Conservation (phyloP, 2,797 vertebrate genomes). For the Tolypeutes matacus region DNA sequence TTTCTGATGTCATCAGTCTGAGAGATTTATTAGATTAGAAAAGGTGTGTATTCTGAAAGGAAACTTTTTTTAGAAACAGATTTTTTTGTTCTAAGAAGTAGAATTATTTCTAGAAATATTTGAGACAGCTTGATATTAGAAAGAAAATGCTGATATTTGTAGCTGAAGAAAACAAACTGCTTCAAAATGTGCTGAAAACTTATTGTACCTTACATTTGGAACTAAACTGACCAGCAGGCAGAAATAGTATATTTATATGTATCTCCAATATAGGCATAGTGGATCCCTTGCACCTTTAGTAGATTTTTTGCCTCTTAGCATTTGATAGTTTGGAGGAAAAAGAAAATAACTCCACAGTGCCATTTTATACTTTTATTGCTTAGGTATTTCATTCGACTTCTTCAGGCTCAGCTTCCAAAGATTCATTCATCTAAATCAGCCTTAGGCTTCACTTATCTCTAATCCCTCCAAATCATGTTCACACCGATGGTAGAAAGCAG, state of each 20-base stretch:
- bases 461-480: constrained; percentile 77
- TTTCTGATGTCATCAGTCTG: background rate
- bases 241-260: constrained; percentile 62
- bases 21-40: background rate
- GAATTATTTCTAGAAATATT: constrained; percentile 39
- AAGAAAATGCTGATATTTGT: constrained; percentile 1
- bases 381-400: constrained; percentile 76
- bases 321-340: constrained; percentile 62
- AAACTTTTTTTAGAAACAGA: background rate
- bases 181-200: constrained; percentile 60
- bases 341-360: constrained; percentile 73
- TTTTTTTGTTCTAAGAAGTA: constrained; percentile 49
- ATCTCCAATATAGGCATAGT: constrained; percentile 45
- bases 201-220: constrained; percentile 43
- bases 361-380: constrained; percentile 75
- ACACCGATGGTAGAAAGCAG: constrained; percentile 70
- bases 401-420: constrained; percentile 69
- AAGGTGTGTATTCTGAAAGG: constrained; percentile 11
- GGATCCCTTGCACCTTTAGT: constrained; percentile 47
- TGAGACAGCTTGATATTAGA: constrained; percentile 43
- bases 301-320: constrained; percentile 60
- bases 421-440: constrained; percentile 77
- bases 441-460: constrained; percentile 76
- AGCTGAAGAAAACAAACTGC: constrained; percentile 13
- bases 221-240: constrained; percentile 27